Evolutionary conservation across 2,888 invertebrate species (phyloP), one percentile per base, ranked within the genome.

Genomic region (Folsomia manolachei): DNA sequence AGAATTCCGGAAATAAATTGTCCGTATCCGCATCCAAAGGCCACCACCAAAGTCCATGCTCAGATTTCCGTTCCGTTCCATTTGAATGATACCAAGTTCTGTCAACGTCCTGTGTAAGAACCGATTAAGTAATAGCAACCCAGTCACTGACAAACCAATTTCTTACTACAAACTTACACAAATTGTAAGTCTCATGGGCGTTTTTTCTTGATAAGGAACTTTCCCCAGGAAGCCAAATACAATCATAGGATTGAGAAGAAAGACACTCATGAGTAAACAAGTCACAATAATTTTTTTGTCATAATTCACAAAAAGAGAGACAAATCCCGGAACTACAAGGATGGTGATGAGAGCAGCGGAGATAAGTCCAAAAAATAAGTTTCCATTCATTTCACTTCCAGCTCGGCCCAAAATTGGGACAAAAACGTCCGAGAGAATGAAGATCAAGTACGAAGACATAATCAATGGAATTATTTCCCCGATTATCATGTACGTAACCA

Each of bases 141-240:
- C 14, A 52, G 4, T 56, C 56, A n/a, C n/a, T n/a, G n/a, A n/a
- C n/a, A n/a, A n/a, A n/a, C n/a, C n/a, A n/a, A n/a, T n/a, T n/a
- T n/a, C n/a, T n/a, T 21, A 25, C 18, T 26, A 25, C n/a, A 66
- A 1, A 71, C 77, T 68, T 72, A 80, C 80, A 27, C 73, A 73
- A 26, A 80, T 75, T 21, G 73, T 75, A 1, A 80, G 61, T 26
- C 79, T 71, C 79, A 81, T 77, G 1, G 81, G 81, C 19, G 81
- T 79, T 69, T 79, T 79, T 60, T 77, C 77, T 25, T 72, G 72
- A 62, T 77, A 81, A 0, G 81, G 79, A 39, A 80, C 69, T 70
- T 76, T 79, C 11, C 81, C 81, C 62, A 81, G 63, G 62, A 79
- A 78, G n/a, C 80, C 80, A 69, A 75, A 75, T 18, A 75, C 75